phyloP scores from a whole-genome alignment of 2,888 invertebrate species.

The Nowickia ferox region DNA sequence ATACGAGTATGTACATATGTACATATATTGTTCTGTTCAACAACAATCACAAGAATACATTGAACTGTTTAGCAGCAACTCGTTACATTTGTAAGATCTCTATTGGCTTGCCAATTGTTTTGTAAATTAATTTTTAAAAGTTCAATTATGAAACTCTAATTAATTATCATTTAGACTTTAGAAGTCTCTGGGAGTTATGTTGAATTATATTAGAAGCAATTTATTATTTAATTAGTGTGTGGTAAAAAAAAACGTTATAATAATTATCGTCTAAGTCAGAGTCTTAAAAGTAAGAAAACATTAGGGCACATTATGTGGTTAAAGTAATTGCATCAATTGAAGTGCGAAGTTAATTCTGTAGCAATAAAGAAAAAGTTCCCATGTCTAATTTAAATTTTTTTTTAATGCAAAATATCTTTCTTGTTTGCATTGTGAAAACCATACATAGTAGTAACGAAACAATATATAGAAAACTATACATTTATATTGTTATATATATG shows the following conservation, averaged over 20 bases:
- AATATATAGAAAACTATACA: no score
- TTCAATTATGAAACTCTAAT: constrained; percentile 26
- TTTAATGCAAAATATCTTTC: no score
- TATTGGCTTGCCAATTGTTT: constrained; percentile 12
- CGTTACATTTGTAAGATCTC: neutral
- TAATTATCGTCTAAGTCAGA: neutral
- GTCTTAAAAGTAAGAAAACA: neutral
- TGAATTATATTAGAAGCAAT: constrained; percentile 9
- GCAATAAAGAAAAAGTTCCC: no score
- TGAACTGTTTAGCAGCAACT: constrained; percentile 43
- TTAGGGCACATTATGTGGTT: neutral
- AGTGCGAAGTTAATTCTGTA: no score
- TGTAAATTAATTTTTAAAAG: constrained; percentile 3
- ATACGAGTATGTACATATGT: no score
- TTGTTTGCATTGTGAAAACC: no score
- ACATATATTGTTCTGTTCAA: neutral
- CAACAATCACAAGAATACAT: constrained; percentile 57
- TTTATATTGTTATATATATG: no score
- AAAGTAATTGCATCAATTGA: no score
- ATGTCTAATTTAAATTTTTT: no score
- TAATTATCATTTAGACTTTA: constrained; percentile 15
- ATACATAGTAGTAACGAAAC: no score
- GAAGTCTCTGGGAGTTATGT: neutral
- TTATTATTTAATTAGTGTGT: constrained; percentile 42
- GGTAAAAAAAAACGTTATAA: neutral